These are phyloP conservation scores for Carabus problematicus DNA, from an alignment of 2,888 invertebrate genomes.

Conservation along the genomic window DNA sequence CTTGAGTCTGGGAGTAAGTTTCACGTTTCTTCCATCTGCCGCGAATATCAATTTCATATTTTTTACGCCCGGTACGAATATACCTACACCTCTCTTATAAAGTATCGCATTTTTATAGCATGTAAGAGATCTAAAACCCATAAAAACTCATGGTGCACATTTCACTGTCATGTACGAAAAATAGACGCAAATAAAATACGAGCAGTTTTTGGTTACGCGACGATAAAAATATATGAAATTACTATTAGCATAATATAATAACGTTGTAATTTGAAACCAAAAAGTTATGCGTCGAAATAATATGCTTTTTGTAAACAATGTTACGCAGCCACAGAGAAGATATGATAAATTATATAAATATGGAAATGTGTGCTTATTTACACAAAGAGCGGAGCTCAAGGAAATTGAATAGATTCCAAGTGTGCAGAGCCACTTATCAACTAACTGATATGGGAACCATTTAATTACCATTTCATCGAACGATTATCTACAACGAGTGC, in stretches of 20 bases:
- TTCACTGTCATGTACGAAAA: conserved; percentile 35
- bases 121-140: conserved; percentile 36
- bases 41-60: conserved; percentile 38
- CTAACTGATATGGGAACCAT: too few relatives aligned
- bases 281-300: conserved; percentile 21
- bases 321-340: too few relatives aligned
- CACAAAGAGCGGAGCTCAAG: too few relatives aligned
- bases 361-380: too few relatives aligned
- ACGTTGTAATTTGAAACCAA: conserved; percentile 33
- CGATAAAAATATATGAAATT: conserved; percentile 23
- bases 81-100: conserved; percentile 22
- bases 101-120: conserved; percentile 38
- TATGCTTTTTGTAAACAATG: conserved; percentile 17
- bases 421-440: too few relatives aligned
- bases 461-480: too few relatives aligned
- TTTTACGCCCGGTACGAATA: conserved; percentile 22
- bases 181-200: conserved; percentile 26
- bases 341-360: too few relatives aligned
- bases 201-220: conserved; percentile 14
- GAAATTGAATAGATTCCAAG: too few relatives aligned
- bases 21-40: conserved; percentile 37
- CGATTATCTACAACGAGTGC: too few relatives aligned
- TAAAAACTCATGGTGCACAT: conserved; percentile 33
- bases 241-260: conserved; percentile 36
- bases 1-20: conserved; percentile 13